phyloP scores from a whole-genome alignment of 2,797 vertebrate species.

The Chelmon rostratus region DNA sequence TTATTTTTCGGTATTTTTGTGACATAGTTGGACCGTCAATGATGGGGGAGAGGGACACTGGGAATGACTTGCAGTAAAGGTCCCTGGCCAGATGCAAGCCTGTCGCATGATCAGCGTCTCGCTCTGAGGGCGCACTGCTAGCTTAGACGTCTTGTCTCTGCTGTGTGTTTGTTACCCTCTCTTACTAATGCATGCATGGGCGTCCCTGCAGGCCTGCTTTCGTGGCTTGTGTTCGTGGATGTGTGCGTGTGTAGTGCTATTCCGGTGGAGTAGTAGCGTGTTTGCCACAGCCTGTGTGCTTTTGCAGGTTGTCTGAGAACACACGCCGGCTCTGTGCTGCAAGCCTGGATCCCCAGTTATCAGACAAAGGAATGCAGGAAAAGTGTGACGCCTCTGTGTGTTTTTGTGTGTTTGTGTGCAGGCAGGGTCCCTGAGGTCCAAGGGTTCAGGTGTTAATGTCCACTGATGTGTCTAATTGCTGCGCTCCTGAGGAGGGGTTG shows the following conservation, averaged over 20 bases:
- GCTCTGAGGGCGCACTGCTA: neutral
- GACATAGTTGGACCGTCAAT: neutral
- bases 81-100: neutral
- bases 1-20: neutral
- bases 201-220: slow-evolving; percentile 9
- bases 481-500: slow-evolving; percentile 45
- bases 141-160: neutral
- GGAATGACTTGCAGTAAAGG: neutral
- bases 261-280: neutral
- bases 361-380: slow-evolving; percentile 67
- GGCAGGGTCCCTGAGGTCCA: slow-evolving; percentile 41
- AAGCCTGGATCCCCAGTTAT: slow-evolving; percentile 25
- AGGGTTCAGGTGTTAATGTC: slow-evolving; percentile 81
- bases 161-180: slow-evolving; percentile 17
- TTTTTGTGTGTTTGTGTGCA: slow-evolving; percentile 4
- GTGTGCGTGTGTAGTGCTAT: neutral
- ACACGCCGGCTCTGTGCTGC: slow-evolving; percentile 16
- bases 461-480: slow-evolving; percentile 77
- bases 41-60: neutral
- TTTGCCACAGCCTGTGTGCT: slow-evolving; percentile 7
- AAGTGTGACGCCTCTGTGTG: neutral
- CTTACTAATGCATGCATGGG: neutral
- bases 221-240: slow-evolving; percentile 15
- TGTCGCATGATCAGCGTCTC: neutral
- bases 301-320: slow-evolving; percentile 17